These are phyloP conservation scores for Nixonia krombeini DNA, from an alignment of 1,140 invertebrate genomes.

Conservation along the genomic window DNA sequence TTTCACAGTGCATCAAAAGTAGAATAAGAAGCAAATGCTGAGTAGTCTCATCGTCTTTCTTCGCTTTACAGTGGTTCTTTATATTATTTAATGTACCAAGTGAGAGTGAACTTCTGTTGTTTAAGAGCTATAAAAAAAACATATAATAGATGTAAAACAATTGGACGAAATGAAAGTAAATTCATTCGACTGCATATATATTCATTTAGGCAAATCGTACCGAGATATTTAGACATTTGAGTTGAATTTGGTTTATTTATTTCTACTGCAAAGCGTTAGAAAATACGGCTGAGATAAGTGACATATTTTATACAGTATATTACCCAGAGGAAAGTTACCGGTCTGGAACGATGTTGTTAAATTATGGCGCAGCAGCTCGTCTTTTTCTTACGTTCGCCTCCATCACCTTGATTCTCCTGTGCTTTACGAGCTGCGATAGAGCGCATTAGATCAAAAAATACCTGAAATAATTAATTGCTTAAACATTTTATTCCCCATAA, in stretches of 20 bases:
- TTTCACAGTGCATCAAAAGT: not conserved
- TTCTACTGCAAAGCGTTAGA: slow-evolving; percentile 33
- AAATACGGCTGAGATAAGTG: slow-evolving; percentile 1
- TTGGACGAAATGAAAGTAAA: too few relatives aligned
- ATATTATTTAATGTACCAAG: too few relatives aligned
- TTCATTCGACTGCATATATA: too few relatives aligned
- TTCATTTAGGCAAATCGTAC: too few relatives aligned
- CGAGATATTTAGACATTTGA: too few relatives aligned
- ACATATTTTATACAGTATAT: not conserved
- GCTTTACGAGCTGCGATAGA: slow-evolving; percentile 95
- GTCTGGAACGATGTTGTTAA: slow-evolving; percentile 56
- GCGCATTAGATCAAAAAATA: slow-evolving; percentile 98
- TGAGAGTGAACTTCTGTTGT: too few relatives aligned
- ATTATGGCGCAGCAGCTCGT: slow-evolving; percentile 89
- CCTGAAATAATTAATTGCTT: slow-evolving; percentile 77
- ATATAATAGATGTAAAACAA: too few relatives aligned
- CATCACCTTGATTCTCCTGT: slow-evolving; percentile 90
- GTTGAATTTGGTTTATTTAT: too few relatives aligned
- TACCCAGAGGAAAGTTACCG: not conserved
- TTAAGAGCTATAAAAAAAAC: too few relatives aligned
- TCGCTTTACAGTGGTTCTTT: slow-evolving; percentile 48
- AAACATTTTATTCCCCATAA: too few relatives aligned
- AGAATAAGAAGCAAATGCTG: slow-evolving; percentile 3
- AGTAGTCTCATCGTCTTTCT: slow-evolving; percentile 9
- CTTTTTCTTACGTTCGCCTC: slow-evolving; percentile 89